Percentiles rank a stretch among this genome's conserved stretches.
Evolutionary conservation across 2,113 vertebrate genomes (phyloP).

Genomic region (Phoenicopterus ruber): DNA sequence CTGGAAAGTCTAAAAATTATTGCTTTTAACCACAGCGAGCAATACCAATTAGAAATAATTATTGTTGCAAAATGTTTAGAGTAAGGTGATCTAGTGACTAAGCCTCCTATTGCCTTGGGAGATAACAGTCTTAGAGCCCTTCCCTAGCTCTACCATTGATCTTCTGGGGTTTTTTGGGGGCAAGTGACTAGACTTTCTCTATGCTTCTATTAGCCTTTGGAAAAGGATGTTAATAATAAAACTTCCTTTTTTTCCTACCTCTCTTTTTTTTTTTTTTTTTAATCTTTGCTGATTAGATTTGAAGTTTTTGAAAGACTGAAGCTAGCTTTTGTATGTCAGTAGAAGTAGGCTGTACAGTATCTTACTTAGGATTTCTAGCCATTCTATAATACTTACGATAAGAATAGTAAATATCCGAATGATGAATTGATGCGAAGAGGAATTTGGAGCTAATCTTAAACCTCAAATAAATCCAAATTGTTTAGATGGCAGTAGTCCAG

Average conservation of each 20-base stretch:
- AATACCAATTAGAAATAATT: background rate
- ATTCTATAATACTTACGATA: background rate
- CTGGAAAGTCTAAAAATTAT: background rate
- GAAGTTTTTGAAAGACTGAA: background rate
- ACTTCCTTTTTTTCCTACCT: rapidly evolving
- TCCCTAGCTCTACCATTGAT: background rate
- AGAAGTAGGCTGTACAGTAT: background rate
- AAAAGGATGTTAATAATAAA: background rate
- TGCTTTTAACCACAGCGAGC: background rate
- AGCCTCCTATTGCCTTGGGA: background rate
- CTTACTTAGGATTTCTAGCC: background rate
- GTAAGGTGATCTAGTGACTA: background rate
- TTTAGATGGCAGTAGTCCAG: slow-evolving; percentile 50
- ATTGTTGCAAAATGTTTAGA: background rate
- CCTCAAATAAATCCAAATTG: slow-evolving; percentile 49
- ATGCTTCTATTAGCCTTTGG: background rate
- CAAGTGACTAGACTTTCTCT: background rate
- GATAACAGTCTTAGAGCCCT: background rate
- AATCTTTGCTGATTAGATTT: background rate
- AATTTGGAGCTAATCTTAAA: slow-evolving; percentile 41
- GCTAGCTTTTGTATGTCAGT: background rate
- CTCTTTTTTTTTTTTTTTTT: background rate
- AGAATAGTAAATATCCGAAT: slow-evolving; percentile 30
- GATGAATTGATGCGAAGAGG: slow-evolving; percentile 45
- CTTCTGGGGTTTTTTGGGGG: background rate